These are phyloP conservation scores for Ctenopoma kingsleyae DNA, from an alignment of 2,797 vertebrate species.

Conservation along the genomic window DNA sequence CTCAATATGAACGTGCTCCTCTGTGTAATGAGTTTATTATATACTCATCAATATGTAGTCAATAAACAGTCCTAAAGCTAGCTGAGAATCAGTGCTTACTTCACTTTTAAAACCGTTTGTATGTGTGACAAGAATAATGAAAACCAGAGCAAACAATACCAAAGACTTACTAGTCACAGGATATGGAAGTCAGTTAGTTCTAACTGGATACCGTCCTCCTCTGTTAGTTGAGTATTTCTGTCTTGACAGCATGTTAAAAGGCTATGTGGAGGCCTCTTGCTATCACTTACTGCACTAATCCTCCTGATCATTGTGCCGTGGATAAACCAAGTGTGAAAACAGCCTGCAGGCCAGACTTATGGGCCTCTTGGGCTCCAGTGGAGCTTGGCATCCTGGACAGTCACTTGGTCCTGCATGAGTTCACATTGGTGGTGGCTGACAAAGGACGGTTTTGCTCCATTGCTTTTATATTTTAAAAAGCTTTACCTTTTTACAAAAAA, in stretches of 20 bases:
- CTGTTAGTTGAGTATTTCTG: not conserved
- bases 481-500: conserved; percentile 23
- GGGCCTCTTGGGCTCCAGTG: conserved; percentile 51
- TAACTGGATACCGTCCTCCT: conserved; percentile 30
- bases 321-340: conserved; percentile 84
- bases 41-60: too few relatives aligned
- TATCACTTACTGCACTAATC: conserved; percentile 88
- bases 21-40: too few relatives aligned
- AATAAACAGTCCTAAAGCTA: too few relatives aligned
- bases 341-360: conserved; percentile 49
- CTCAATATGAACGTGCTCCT: too few relatives aligned
- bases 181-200: conserved; percentile 4
- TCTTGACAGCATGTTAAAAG: conserved; percentile 70
- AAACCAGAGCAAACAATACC: too few relatives aligned
- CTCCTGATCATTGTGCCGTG: conserved; percentile 83
- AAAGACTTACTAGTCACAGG: too few relatives aligned
- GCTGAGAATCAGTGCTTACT: too few relatives aligned
- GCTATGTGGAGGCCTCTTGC: conserved; percentile 78
- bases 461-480: conserved; percentile 57
- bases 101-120: too few relatives aligned
- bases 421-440: conserved; percentile 49
- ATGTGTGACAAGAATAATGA: too few relatives aligned
- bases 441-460: conserved; percentile 58
- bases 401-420: conserved; percentile 58
- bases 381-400: conserved; percentile 38